Percentiles rank a stretch among this genome's conserved stretches.
Evolutionary conservation across 2,113 vertebrate species (phyloP).

Genomic region (Poeciliopsis prolifica): DNA sequence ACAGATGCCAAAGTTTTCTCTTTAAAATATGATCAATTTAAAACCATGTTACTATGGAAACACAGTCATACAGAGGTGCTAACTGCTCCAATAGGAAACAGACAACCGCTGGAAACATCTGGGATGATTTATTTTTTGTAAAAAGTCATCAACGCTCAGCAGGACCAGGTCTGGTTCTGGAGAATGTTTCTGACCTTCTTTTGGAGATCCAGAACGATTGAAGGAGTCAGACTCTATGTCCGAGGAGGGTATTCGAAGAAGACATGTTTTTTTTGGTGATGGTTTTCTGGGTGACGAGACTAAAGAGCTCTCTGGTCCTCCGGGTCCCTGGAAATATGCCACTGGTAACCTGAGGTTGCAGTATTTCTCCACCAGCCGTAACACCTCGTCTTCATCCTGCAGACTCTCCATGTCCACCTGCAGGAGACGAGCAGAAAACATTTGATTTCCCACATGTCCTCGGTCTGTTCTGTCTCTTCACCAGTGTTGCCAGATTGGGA

Average conservation of each 20-base stretch:
- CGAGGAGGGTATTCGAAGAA: too few relatives aligned
- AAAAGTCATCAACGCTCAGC: neutral
- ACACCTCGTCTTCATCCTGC: neutral
- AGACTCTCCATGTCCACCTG: slow-evolving; percentile 1
- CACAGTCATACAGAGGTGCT: neutral
- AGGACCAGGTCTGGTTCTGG: neutral
- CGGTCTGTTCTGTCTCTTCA: neutral
- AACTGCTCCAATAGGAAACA: neutral
- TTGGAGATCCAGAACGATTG: neutral
- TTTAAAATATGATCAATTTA: neutral
- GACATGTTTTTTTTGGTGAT: neutral
- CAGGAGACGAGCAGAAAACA: neutral
- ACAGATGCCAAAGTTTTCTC: neutral
- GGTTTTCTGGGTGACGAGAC: too few relatives aligned
- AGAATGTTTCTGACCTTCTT: neutral
- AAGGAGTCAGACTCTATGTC: neutral
- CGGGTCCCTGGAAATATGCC: accelerated
- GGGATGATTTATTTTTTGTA: neutral
- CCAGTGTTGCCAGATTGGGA: too few relatives aligned
- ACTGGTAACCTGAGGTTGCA: neutral
- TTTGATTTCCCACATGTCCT: neutral
- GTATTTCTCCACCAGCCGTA: slow-evolving; percentile 6
- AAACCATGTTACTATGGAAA: neutral
- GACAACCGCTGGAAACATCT: neutral
- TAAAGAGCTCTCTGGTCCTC: neutral